Evolutionary conservation across 1,140 invertebrate species (phyloP).

Genomic region (Wasmannia auropunctata): DNA sequence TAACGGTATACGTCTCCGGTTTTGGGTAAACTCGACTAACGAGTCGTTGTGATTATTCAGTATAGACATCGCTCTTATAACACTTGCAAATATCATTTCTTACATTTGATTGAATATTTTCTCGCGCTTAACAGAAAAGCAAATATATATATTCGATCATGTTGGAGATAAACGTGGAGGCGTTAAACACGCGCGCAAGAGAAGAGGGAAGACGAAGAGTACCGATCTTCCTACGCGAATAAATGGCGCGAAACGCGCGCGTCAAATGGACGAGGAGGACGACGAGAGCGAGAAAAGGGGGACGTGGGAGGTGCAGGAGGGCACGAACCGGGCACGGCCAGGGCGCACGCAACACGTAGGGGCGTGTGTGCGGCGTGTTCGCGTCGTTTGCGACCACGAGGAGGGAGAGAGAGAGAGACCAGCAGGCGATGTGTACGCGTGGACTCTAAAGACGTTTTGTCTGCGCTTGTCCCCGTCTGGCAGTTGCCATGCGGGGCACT

Average conservation of each 20-base stretch:
- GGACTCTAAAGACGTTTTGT: not conserved
- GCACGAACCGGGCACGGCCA: not conserved
- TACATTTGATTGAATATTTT: not conserved
- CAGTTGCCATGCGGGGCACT: conserved; percentile 81
- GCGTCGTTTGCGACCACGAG: not conserved
- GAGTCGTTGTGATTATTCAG: too few relatives aligned
- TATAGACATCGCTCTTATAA: too few relatives aligned
- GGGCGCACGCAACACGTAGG: not conserved
- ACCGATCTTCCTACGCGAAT: conserved; percentile 16
- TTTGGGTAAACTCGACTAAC: not conserved
- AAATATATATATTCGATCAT: not conserved
- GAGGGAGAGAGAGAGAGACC: too few relatives aligned
- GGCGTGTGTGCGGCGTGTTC: not conserved
- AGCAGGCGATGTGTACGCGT: conserved; percentile 26
- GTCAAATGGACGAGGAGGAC: not conserved
- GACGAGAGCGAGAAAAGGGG: conserved; percentile 2
- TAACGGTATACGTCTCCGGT: not conserved
- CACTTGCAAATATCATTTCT: too few relatives aligned
- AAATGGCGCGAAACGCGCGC: not conserved
- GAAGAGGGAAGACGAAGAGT: not conserved
- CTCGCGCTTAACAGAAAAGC: not conserved
- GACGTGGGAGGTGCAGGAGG: conserved; percentile 10
- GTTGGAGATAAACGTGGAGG: not conserved
- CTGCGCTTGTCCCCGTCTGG: conserved; percentile 72
- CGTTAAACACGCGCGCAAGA: not conserved